Conservation (phyloP, 2,888 invertebrate genomes). For the Gibbula magus region DNA sequence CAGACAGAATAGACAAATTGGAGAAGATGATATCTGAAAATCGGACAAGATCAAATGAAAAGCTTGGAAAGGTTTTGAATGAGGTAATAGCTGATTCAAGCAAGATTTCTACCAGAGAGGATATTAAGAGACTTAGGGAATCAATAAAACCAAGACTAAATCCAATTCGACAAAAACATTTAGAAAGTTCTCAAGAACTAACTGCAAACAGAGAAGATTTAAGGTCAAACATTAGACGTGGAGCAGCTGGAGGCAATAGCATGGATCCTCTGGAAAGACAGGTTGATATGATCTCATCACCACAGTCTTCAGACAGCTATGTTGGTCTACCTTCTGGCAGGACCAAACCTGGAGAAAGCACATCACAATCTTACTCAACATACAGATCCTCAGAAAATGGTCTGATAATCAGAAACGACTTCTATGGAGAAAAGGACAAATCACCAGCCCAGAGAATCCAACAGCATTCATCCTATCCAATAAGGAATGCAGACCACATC, state of each 20-base stretch:
- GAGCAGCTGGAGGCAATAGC: not conserved
- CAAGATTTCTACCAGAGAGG: not conserved
- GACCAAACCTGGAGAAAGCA: not conserved
- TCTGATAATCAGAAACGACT: not conserved
- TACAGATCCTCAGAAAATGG: not conserved
- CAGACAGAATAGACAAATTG: not conserved
- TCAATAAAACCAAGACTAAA: slow-evolving; percentile 8
- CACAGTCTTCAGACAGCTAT: slow-evolving; percentile 17
- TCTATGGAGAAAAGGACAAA: not conserved
- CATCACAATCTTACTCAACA: not conserved
- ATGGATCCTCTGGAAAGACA: not conserved
- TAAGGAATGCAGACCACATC: too few species aligned
- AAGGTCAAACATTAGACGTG: too few species aligned
- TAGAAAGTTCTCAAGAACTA: not conserved
- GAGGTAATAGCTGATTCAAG: not conserved
- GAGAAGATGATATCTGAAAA: not conserved
- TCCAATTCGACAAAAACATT: not conserved
- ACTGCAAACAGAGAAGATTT: too few species aligned
- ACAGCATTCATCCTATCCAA: too few species aligned
- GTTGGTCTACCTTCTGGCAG: not conserved
- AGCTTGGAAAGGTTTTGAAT: not conserved
- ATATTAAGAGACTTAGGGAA: not conserved
- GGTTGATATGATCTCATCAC: not conserved
- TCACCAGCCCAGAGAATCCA: not conserved
- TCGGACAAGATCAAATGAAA: not conserved